phyloP scores from a whole-genome alignment of 2,888 invertebrate species.

The Clistopyga incitator region DNA sequence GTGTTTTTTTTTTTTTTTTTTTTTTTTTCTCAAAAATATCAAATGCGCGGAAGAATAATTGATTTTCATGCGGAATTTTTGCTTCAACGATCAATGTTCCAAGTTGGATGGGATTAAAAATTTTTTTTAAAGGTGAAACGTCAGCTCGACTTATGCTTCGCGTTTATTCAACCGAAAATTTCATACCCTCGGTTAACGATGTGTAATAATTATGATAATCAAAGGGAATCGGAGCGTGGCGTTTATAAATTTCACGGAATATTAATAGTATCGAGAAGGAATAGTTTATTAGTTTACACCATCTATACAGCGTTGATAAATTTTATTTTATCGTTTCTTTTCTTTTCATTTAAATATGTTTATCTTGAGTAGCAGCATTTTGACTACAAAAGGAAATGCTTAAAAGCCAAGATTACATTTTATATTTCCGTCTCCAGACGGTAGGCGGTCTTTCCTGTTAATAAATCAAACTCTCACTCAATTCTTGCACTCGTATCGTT shows the following conservation, averaged over 20 bases:
- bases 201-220: conserved; percentile 40
- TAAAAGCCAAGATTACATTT: conserved; percentile 27
- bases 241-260: conserved; percentile 3
- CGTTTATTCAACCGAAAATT: conserved; percentile 46
- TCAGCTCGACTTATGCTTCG: conserved; percentile 30
- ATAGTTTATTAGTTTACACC: conserved; percentile 70
- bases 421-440: conserved; percentile 23
- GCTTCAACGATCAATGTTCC: conserved; percentile 28
- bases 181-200: conserved; percentile 2
- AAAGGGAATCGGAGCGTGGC: conserved; percentile 27
- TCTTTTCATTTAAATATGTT: conserved; percentile 64
- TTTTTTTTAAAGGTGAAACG: conserved; percentile 6
- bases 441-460: conserved; percentile 6
- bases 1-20: too few relatives aligned
- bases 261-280: conserved; percentile 53
- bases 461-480: conserved; percentile 36
- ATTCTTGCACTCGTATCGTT: conserved; percentile 28
- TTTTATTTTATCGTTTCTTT: conserved; percentile 33
- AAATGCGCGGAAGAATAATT: too few relatives aligned
- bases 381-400: conserved; percentile 43
- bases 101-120: neutral
- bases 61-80: too few relatives aligned
- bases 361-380: conserved; percentile 48
- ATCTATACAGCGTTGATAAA: conserved; percentile 73
- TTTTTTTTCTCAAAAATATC: too few relatives aligned